A percentile compares a stretch with the other conserved stretches of the same genome.
Conservation (phyloP, 2,888 invertebrate species). For the Ophion obscuratus region DNA sequence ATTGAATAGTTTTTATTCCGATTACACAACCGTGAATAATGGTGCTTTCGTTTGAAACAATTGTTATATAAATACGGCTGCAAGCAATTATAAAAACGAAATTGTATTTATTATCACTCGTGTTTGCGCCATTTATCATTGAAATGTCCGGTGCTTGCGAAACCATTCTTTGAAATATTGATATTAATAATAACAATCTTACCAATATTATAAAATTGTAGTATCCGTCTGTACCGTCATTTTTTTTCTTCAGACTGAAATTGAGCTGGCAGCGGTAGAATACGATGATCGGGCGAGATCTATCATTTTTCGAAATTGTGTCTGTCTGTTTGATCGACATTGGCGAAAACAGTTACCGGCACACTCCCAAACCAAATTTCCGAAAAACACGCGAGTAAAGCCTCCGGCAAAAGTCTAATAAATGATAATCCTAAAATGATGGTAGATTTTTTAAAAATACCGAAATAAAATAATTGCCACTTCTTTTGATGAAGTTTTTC, state of each 20-base stretch:
- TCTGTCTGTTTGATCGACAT: too few species aligned
- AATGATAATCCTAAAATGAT: too few species aligned
- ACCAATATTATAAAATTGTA: background rate
- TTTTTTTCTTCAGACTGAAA: too few species aligned
- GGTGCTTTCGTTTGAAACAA: background rate
- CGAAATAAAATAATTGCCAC: background rate
- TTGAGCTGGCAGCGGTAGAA: too few species aligned
- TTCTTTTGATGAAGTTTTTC: background rate
- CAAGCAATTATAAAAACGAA: background rate
- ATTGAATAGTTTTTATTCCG: background rate
- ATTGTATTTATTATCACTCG: background rate
- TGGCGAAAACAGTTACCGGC: too few species aligned
- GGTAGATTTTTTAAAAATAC: too few species aligned
- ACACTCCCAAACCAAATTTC: too few species aligned
- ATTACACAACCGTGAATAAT: background rate
- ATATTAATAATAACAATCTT: background rate
- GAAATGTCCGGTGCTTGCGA: background rate
- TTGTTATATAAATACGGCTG: background rate
- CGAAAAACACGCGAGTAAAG: too few species aligned
- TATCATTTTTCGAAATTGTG: too few species aligned
- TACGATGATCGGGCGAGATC: too few species aligned
- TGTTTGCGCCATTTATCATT: background rate
- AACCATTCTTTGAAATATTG: background rate
- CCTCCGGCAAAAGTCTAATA: too few species aligned
- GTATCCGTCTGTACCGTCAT: too few species aligned